These are phyloP conservation scores for Rhabdophis nuchalis DNA, from an alignment of 2,797 vertebrate genomes.

Conservation along the genomic window DNA sequence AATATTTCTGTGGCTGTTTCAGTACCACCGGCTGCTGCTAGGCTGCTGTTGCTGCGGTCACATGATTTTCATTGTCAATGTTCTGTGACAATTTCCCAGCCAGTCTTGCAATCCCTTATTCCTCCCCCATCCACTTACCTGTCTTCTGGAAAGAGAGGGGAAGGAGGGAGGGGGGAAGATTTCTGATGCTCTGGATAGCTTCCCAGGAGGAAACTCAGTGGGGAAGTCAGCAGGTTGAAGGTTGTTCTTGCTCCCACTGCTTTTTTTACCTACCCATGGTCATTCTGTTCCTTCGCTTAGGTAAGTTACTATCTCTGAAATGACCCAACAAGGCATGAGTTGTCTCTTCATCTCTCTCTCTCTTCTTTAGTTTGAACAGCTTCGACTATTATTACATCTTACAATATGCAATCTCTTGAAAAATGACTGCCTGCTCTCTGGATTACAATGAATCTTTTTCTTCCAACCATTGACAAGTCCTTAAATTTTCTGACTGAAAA, in stretches of 20 bases:
- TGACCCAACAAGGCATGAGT: background rate
- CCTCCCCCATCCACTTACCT: background rate
- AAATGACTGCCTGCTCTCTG: background rate
- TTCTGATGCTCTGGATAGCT: background rate
- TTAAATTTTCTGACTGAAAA: background rate
- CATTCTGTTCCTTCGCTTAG: background rate
- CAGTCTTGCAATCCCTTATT: background rate
- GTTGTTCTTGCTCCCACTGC: background rate
- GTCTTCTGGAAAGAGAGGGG: background rate
- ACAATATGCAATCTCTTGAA: background rate
- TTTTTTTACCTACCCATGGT: background rate
- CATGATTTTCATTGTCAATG: background rate
- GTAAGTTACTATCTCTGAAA: background rate
- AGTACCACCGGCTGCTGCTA: background rate
- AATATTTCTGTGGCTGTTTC: background rate
- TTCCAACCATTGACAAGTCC: background rate
- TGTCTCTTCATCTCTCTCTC: background rate
- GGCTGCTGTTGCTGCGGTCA: background rate
- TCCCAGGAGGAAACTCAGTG: background rate
- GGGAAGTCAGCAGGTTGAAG: background rate
- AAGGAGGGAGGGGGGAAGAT: background rate
- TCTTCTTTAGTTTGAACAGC: background rate
- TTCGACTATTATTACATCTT: background rate
- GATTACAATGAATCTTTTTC: background rate
- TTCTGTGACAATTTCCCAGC: background rate